These are phyloP conservation scores for Palythoa grandis DNA, from an alignment of 92 coral and sea anemone genomes.

Conservation along the genomic window DNA sequence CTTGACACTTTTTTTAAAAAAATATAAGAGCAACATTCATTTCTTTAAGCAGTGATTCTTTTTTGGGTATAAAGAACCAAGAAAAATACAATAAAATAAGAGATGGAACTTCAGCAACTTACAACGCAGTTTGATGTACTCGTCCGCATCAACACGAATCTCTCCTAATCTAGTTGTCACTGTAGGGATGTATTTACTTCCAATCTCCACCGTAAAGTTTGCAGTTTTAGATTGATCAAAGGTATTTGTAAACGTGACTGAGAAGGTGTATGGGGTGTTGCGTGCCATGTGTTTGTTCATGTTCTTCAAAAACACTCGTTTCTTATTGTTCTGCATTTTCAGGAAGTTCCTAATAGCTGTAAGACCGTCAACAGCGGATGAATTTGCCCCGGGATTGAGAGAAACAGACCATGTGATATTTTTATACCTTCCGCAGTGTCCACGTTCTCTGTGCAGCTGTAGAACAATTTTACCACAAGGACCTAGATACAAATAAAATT, in stretches of 20 bases:
- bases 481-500: not conserved
- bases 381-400: not conserved
- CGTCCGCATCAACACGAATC: not conserved
- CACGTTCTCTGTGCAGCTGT: not conserved
- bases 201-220: not conserved
- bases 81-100: too few relatives aligned
- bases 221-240: slow-evolving; percentile 2
- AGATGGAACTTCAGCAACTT: not conserved
- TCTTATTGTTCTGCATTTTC: not conserved
- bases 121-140: not conserved
- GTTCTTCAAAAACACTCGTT: not conserved
- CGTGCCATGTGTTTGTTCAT: not conserved
- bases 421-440: not conserved
- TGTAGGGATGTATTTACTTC: not conserved
- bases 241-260: not conserved
- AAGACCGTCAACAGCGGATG: not conserved
- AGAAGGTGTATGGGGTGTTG: not conserved
- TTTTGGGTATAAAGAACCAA: too few relatives aligned
- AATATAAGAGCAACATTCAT: not conserved
- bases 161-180: not conserved
- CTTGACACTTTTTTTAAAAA: too few relatives aligned
- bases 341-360: not conserved
- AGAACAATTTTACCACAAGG: slow-evolving; percentile 6
- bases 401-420: not conserved
- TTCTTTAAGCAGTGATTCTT: not conserved